Evolutionary conservation across 2,113 vertebrate species (phyloP).

Genomic region (Gymnorhina tibicen): DNA sequence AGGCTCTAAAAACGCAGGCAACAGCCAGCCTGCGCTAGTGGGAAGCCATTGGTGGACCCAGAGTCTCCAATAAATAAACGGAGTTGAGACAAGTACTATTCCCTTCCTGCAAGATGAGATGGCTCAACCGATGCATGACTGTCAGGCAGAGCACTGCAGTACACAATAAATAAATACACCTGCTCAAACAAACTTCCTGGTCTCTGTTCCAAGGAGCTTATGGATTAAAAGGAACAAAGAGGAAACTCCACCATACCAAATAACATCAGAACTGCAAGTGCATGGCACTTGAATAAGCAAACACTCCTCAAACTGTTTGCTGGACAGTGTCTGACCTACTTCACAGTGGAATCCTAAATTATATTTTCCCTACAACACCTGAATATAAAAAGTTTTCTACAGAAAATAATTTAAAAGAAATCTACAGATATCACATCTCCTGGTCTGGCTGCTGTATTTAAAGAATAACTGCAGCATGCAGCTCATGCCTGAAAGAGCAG

Average conservation of each 20-base stretch:
- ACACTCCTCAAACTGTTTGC: neutral
- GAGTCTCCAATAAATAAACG: neutral
- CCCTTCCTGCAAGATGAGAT: neutral
- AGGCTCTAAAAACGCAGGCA: neutral
- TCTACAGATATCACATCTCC: neutral
- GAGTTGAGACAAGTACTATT: neutral
- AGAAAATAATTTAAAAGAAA: neutral
- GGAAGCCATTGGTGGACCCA: neutral
- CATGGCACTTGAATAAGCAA: neutral
- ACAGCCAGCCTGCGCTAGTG: neutral
- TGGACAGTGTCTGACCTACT: neutral
- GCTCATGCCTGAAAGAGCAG: neutral
- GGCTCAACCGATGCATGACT: neutral
- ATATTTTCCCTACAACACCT: neutral
- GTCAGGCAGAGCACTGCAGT: neutral
- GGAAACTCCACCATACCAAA: neutral
- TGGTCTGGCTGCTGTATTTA: neutral
- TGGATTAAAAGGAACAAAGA: neutral
- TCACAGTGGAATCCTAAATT: neutral
- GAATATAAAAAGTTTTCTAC: neutral
- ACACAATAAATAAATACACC: neutral
- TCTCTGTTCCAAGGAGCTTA: neutral
- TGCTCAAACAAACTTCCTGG: neutral
- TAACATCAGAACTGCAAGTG: neutral
- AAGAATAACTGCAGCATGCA: neutral